Base-by-base conservation (phyloP, 2,113 vertebrate genomes). In the Stictonetta naevosa region DNA sequence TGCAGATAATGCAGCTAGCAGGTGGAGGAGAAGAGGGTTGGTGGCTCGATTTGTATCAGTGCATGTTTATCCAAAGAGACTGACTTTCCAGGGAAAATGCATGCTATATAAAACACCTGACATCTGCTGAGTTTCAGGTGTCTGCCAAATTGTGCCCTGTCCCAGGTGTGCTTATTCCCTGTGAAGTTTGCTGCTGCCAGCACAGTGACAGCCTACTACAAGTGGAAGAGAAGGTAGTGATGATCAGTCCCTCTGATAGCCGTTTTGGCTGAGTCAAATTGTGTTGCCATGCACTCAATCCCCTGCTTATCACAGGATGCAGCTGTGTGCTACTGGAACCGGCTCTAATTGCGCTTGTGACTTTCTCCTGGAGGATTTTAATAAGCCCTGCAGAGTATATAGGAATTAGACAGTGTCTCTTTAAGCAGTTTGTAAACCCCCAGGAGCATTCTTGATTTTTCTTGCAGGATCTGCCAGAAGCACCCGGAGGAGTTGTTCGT, bases 61-160 rank as follows among this genome's bases (percentile, higher is more conserved):
- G 67, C 86, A 53, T 42, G 11, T 40, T 88, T 90, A 86, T 90
- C 86, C 88, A 92, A 91, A 77, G 55, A 78, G 78, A 90, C 29
- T 36, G 87, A 55, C 81, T 86, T 96, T 73, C 84, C 36, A 77
- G 83, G 79, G 85, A 93, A 92, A 88, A 90, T 44, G 29, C 16
- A 7, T 64, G 83, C 74, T 87, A 22, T 72, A 69, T 73, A 73
- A 92, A 91, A 79, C 90, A 94, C 74, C 95, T 95, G 88, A 87
- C 92, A 94, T 92, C 95, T 95, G 94, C 88, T 76, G 95, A 71
- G 53, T 83, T 96, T 90, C 95, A 96, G 90, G 59, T 89, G 90
- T 76, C 90, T 97, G 94, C 94, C 93, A 95, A 88, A 72, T 91
- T 64, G 86, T 91, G 77, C 64, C 82, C 50, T 68, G 62, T 94